Base-by-base conservation (phyloP, 1,140 invertebrate genomes). In the Elymnias hypermnestra region DNA sequence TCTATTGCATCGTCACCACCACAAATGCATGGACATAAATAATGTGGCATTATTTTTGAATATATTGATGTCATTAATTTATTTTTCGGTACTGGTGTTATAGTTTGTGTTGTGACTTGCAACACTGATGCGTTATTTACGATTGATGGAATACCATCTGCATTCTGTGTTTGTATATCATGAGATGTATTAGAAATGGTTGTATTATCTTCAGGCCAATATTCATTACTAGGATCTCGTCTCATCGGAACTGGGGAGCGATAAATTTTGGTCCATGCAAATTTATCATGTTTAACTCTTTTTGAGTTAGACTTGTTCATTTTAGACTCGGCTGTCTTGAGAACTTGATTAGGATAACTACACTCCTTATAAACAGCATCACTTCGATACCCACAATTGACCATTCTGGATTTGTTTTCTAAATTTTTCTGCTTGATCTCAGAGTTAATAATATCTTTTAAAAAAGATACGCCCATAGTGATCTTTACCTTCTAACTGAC, bases 21-120 rank as follows among this genome's bases (percentile, higher is more conserved):
- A 12, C 61, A 60, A 36, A 68, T 73, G 48, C 77, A 82, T 5
- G 77, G 74, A 29, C 74, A 82, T 1, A 72, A 12, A 1, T 70
- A 21, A 33, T 48, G 69, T 2, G 72, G 69, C 6, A 62, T 13
- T 2, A 52, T 42, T 51, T 37, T 67, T 42, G 40, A 39, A 43
- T 46, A 62, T n/a, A 53, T 8, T 0, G 15, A 22, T 33, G 47
- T 47, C 38, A 44, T 54, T 17, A 3, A 17, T 8, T 47, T 47
- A 7, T 7, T 18, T 5, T 2, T 33, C 4, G 10, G 10, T 3
- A 31, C 9, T 14, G 36, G 13, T 8, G 13, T 17, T 9, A 31
- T 31, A 8, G 44, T 47, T 39, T 47, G 44, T 18, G 26, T 17
- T 5, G 9, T 31, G 1, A 31, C 37, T 22, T 47, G 17, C 7